Evolutionary conservation across 2,888 invertebrate genomes (phyloP).

Genomic region (Spialia ferax): DNA sequence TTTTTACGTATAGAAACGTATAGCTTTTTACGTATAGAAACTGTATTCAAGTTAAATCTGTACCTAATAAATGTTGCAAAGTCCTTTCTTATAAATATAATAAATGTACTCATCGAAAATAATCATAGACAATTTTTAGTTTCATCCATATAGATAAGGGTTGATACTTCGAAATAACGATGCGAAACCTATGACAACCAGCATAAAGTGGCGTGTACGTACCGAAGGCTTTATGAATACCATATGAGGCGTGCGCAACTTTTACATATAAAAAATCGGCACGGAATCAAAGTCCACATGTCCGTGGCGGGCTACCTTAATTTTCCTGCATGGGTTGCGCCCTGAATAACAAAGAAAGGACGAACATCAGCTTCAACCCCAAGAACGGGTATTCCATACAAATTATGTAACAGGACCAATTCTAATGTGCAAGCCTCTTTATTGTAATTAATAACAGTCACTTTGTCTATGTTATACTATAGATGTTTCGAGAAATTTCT

Average conservation of each 20-base stretch:
- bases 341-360: constrained; percentile 72
- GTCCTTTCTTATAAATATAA: neutral
- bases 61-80: no score
- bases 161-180: neutral
- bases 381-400: constrained; percentile 68
- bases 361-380: constrained; percentile 65
- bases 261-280: constrained; percentile 73
- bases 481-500: neutral
- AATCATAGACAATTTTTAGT: neutral
- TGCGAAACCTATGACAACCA: constrained; percentile 51
- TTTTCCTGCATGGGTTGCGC: constrained; percentile 70
- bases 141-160: neutral
- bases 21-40: no score
- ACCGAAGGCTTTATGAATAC: constrained; percentile 70
- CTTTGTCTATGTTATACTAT: constrained; percentile 41
- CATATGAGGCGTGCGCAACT: constrained; percentile 69
- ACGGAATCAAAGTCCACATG: constrained; percentile 80
- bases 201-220: constrained; percentile 61
- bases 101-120: neutral
- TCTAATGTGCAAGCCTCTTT: constrained; percentile 54
- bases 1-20: no score
- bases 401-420: constrained; percentile 59
- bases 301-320: constrained; percentile 78
- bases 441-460: constrained; percentile 53
- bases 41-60: no score